Base-by-base conservation (phyloP, 2,113 vertebrate genomes). In the Platysternon megacephalum region DNA sequence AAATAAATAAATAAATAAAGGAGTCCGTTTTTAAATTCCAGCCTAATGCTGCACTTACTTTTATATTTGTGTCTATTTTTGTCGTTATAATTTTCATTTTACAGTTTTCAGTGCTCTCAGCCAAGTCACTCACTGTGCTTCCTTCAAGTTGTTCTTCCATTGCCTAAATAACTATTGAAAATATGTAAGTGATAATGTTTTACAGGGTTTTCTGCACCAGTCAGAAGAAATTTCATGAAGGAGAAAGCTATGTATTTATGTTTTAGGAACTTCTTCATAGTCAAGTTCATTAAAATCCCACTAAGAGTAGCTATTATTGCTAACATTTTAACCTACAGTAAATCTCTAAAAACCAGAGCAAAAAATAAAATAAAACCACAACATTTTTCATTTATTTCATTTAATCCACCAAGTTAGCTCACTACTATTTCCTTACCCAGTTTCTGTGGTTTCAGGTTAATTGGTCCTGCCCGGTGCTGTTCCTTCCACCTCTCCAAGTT, bases 391-490 rank as follows among this genome's bases (percentile, higher is more conserved):
- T 17, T 32, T 82, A 82, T 82, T 82, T 42, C 14, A 49, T 49
- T 49, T 24, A 84, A 56, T 90, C 79, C 12, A 32, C n/a, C 58
- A 3, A 8, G 5, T 53, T 1, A 72, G 28, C n/a, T 89, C 35
- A 80, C 95, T 82, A 90, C 19, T 6, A 56, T 22, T 42, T 11
- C 95, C 98, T 98, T 95, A 99, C 99, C 99, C 28, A 99, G 98
- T 89, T 13, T 97, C 95, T 94, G 97, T 56, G 99, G 99, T 79
- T 55, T 55, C 53, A 98, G 6, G 0, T 93, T 90, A 88, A 99
- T 87, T 4, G 98, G 78, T 4, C 97, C 89, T 16, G 90, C 91
- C 79, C 92, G 98, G 14, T 98, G 96, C 14, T 97, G 91, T 65
- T 99, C 96, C 87, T 94, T 99, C 97, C 86, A 99, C 10, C 4